These are phyloP conservation scores for Tympanoctomys barrerae DNA, from an alignment of 2,797 vertebrate species.

Conservation along the genomic window DNA sequence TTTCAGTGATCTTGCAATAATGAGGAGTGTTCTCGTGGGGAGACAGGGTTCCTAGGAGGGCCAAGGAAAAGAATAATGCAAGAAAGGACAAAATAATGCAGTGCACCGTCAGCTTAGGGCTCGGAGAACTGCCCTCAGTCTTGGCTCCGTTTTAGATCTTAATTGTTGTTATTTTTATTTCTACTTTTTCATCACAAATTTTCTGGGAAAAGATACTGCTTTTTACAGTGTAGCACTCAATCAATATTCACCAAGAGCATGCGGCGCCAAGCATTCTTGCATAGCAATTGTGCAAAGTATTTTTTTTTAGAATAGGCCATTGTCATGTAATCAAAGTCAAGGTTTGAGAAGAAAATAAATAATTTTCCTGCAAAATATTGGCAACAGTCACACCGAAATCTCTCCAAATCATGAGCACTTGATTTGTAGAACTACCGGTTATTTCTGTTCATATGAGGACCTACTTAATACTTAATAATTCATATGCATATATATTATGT, in stretches of 20 bases:
- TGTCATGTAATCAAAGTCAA: constrained; percentile 41
- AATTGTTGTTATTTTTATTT: constrained; percentile 67
- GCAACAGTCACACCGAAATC: background rate
- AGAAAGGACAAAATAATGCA: constrained; percentile 23
- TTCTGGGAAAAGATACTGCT: constrained; percentile 60
- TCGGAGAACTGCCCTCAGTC: constrained; percentile 33
- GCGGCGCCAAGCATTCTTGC: background rate
- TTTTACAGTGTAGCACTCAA: constrained; percentile 19
- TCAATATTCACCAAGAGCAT: constrained; percentile 52
- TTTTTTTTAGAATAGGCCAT: constrained; percentile 31
- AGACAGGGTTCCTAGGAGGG: background rate
- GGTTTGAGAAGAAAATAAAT: background rate
- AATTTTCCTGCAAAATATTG: background rate
- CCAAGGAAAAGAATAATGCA: constrained; percentile 48
- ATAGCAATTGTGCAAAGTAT: constrained; percentile 46
- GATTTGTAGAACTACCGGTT: background rate
- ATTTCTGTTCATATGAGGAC: background rate
- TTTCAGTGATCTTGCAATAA: constrained; percentile 35
- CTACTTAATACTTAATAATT: background rate
- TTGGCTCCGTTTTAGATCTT: constrained; percentile 56
- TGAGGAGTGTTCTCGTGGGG: constrained; percentile 17
- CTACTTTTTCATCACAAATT: constrained; percentile 38
- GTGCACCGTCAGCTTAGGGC: constrained; percentile 28
- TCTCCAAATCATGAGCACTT: background rate
- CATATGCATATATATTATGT: background rate